Percentiles rank a stretch among this genome's conserved stretches.
phyloP scores from a whole-genome alignment of 1,140 invertebrate genomes.

The Myzus persicae region DNA sequence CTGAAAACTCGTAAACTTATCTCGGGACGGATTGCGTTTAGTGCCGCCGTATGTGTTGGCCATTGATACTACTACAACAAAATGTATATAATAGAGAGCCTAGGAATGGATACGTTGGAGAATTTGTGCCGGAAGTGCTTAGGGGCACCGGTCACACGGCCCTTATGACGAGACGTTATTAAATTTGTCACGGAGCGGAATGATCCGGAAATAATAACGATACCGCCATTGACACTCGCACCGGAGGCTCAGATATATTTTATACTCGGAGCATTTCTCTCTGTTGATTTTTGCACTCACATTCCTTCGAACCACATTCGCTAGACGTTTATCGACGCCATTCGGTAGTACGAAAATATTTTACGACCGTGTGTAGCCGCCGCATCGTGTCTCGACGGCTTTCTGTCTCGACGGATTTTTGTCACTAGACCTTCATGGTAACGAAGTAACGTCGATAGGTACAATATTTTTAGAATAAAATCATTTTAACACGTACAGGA shows the following conservation, averaged over 20 bases:
- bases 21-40: background rate
- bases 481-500: background rate
- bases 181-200: background rate
- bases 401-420: too few relatives aligned
- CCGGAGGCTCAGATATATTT: background rate
- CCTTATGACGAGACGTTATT: slow-evolving; percentile 20
- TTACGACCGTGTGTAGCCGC: background rate
- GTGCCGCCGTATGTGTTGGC: background rate
- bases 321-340: background rate
- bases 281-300: background rate
- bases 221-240: background rate
- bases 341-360: background rate
- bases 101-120: background rate
- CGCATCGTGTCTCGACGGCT: background rate
- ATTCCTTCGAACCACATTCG: background rate
- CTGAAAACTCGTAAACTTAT: background rate
- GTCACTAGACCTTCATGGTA: too few relatives aligned
- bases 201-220: slow-evolving; percentile 18
- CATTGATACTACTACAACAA: background rate
- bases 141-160: background rate
- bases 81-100: background rate
- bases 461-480: background rate
- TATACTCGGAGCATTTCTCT: slow-evolving; percentile 1
- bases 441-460: background rate
- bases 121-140: background rate